Evolutionary conservation across 2,888 invertebrate genomes (phyloP).

Genomic region (Pachliopta kotzebuea): DNA sequence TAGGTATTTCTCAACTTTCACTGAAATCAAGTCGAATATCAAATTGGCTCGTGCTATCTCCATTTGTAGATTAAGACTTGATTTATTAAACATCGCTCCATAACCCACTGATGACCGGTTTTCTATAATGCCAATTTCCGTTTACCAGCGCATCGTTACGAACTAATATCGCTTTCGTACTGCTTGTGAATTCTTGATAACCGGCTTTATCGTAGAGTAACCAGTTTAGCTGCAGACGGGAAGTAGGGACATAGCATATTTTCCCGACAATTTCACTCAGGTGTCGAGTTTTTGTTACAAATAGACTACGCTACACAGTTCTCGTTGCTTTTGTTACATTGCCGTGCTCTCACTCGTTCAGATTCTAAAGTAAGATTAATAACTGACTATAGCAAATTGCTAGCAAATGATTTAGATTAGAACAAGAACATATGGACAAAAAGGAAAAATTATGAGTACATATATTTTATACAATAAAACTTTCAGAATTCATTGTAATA

Average conservation of each 20-base stretch:
- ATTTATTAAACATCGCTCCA: slow-evolving; percentile 17
- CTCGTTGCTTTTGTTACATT: slow-evolving; percentile 6
- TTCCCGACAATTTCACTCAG: slow-evolving; percentile 38
- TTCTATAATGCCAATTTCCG: slow-evolving; percentile 57
- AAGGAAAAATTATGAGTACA: not conserved
- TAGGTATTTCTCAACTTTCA: not conserved
- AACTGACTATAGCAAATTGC: not conserved
- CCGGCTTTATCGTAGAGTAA: slow-evolving; percentile 37
- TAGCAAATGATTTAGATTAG: too few species aligned
- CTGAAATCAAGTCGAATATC: not conserved
- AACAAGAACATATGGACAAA: too few species aligned
- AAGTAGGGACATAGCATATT: slow-evolving; percentile 36
- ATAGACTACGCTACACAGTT: slow-evolving; percentile 19
- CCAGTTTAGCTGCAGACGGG: slow-evolving; percentile 35
- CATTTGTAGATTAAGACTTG: slow-evolving; percentile 9
- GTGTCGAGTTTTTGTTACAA: slow-evolving; percentile 35
- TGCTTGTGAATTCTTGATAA: slow-evolving; percentile 38
- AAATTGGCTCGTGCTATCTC: slow-evolving; percentile 8
- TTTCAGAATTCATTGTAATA: not conserved
- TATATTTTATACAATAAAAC: not conserved
- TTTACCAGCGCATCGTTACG: slow-evolving; percentile 48
- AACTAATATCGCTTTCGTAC: slow-evolving; percentile 42
- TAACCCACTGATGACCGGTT: slow-evolving; percentile 34
- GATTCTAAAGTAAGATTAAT: slow-evolving; percentile 8
- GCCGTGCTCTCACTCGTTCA: not conserved